Base-by-base conservation (phyloP, 2,797 vertebrate genomes). In the Cirrhinus mrigala region DNA sequence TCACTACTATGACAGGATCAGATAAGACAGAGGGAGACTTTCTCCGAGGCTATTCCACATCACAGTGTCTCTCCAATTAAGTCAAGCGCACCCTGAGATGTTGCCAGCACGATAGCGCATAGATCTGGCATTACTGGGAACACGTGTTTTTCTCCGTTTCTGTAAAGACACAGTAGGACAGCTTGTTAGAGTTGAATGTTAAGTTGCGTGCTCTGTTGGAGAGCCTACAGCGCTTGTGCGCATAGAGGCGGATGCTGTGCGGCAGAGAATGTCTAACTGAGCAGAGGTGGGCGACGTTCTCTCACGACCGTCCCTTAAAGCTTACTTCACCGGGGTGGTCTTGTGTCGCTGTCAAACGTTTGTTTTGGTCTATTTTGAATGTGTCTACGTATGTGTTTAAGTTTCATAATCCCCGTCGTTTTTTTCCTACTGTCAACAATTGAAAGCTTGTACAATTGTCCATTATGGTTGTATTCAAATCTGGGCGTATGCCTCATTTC, bases 21-120 rank as follows among this genome's bases (percentile, higher is more conserved):
- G 73, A 86, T 74, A 79, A 84, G 90, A 87, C 85, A 79, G 71
- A 69, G 58, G 24, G 81, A 84, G 82, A 84, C 69, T 48, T 88
- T 83, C 84, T 86, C 79, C 83, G 48, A 82, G 82, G 79, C 54
- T 33, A 73, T 87, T 84, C 54, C 37, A 44, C 86, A 77, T 80
- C 88, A 29, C 75, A 27, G 76, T 69, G 83, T 80, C 88, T 86
- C 82, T 84, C 54, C 83, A 87, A 89, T 88, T 88, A 81, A 82
- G 81, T 86, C 84, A 82, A 81, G 76, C 50, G 52, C 85, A 73
- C 68, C 71, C 83, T 66, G 46, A 86, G 71, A 77, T 48, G 48
- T 70, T 68, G 40, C 77, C 56, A 77, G 81, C 81, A 33, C 20
- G 73, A 62, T 56, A 68, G 48, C 44, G 44, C 29, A 78, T 60